Percentiles rank a stretch among this genome's conserved stretches.
Conservation (phyloP, 53 echinoderm and acorn worm species). For the Antedon mediterranea region DNA sequence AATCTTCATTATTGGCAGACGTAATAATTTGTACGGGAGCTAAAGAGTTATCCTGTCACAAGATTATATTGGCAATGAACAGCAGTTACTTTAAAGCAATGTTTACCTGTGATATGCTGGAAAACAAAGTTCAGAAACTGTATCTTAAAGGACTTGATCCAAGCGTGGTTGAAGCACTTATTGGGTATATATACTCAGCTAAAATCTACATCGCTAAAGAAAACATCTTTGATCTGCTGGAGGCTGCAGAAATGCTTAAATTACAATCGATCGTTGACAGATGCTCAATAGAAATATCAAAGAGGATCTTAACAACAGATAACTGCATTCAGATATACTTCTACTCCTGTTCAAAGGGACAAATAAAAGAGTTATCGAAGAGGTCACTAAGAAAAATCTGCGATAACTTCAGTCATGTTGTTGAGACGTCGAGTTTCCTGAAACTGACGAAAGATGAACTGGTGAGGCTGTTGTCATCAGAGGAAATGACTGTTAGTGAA, state of each 20-base stretch:
- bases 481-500: background rate
- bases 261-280: background rate
- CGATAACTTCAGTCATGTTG: background rate
- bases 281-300: background rate
- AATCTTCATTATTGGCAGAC: background rate
- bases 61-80: background rate
- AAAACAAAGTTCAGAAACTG: background rate
- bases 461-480: background rate
- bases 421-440: background rate
- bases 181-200: background rate
- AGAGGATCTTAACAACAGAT: background rate
- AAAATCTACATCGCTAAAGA: background rate
- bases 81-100: background rate
- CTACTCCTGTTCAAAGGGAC: background rate
- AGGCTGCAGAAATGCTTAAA: background rate
- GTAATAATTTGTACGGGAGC: background rate
- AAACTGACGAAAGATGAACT: background rate
- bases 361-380: background rate
- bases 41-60: background rate
- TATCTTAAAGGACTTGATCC: background rate
- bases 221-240: background rate
- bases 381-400: background rate
- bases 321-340: background rate
- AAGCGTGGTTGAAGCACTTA: background rate
- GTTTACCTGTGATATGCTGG: background rate